Conservation (phyloP, 2,888 invertebrate species). For the Harpagoxenus sublaevis region DNA sequence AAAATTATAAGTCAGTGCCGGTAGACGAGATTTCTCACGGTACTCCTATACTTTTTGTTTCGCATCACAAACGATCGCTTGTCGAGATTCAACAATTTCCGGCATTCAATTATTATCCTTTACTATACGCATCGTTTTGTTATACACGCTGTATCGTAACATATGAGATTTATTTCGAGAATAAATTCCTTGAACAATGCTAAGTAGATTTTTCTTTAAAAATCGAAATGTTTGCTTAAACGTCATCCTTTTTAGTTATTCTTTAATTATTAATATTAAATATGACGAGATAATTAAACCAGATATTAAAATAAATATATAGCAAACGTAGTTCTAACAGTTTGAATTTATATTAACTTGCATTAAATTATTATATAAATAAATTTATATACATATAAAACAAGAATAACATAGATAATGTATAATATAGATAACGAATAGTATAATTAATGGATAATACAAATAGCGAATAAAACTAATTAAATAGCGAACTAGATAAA, state of each 20-base stretch:
- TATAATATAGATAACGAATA: too few relatives aligned
- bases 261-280: conserved; percentile 8
- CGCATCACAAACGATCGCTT: conserved; percentile 7
- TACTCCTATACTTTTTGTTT: conserved; percentile 16
- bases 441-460: too few relatives aligned
- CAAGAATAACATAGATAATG: too few relatives aligned
- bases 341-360: not conserved
- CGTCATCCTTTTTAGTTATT: not conserved
- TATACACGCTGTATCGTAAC: not conserved
- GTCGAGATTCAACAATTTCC: conserved; percentile 22
- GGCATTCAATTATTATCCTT: conserved; percentile 5
- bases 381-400: too few relatives aligned
- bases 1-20: not conserved
- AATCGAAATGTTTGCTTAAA: not conserved
- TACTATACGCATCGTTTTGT: conserved; percentile 18
- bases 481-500: too few relatives aligned
- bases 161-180: not conserved
- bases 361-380: not conserved
- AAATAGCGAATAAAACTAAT: too few relatives aligned
- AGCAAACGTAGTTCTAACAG: not conserved
- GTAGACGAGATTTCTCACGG: not conserved
- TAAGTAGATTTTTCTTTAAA: not conserved
- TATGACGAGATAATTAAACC: not conserved
- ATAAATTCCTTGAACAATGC: not conserved
- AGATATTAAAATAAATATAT: not conserved